Base-by-base conservation (phyloP, 2,797 vertebrate genomes). In the Notoglanidium macrostoma region DNA sequence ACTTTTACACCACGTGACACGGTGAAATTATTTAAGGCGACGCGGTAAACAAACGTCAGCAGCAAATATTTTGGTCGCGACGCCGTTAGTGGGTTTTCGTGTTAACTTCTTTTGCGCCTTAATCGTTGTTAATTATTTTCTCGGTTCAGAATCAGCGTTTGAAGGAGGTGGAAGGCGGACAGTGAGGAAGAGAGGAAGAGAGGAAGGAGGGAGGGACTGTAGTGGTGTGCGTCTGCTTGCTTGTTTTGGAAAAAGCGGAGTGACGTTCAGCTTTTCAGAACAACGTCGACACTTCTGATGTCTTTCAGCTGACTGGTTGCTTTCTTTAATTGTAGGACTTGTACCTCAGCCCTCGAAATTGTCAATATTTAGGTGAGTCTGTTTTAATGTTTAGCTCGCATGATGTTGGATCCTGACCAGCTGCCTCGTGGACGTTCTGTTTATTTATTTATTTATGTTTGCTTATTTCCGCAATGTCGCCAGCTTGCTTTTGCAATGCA, bases 11-110 rank as follows among this genome's bases (percentile, higher is more conserved):
- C 89, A 88, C 79, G 85, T 91, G 90, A 90, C 78, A 1, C 2
- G 88, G 67, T 81, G 89, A 91, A 88, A 94, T 92, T 94, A 95
- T 93, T 94, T 94, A 57, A 51, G 89, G 68, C 57, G 51, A 29
- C 92, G 93, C 94, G 93, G 91, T 96, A 95, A 96, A 96, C 94
- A 95, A 94, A 94, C 90, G 1, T 6, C 9, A 68, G 72, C 23
- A 26, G 73, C 88, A 83, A 79, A 91, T 89, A 89, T 92, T 92
- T 90, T 12, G n/a, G 40, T 59, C 23, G 61, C 29, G 85, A 26
- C 55, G 7, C 5, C 2, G 23, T 0, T 19, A 8, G 79, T 46
- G 2, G 15, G 9, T 11, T 59, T 1, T 11, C 29, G 32, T 21
- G 29, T 5, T 12, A 15, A 23, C 40, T 44, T 67, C 65, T n/a